These are phyloP conservation scores for Nymphalis c-album DNA, from an alignment of 2,888 invertebrate species.

Conservation along the genomic window DNA sequence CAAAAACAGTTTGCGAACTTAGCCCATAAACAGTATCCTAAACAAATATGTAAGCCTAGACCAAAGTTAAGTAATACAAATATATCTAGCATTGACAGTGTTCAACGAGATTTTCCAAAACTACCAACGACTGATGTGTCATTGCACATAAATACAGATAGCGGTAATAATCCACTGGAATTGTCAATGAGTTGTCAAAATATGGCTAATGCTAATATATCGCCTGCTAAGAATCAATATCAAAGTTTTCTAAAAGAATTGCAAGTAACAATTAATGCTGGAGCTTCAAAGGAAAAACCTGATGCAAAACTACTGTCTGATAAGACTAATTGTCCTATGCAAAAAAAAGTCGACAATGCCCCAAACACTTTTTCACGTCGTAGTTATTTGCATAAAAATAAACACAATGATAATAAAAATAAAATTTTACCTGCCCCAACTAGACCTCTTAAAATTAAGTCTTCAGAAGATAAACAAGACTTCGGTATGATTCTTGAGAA, in stretches of 20 bases:
- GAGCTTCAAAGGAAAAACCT: conserved; percentile 41
- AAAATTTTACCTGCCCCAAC: conserved; percentile 42
- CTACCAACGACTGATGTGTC: not conserved
- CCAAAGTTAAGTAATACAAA: not conserved
- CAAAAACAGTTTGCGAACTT: conserved; percentile 37
- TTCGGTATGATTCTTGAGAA: conserved; percentile 33
- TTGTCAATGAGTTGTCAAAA: not conserved
- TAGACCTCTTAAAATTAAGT: conserved; percentile 14
- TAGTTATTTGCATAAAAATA: conserved; percentile 71
- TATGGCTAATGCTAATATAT: conserved; percentile 1
- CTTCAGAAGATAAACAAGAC: conserved; percentile 16
- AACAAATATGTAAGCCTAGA: not conserved
- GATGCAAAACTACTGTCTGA: conserved; percentile 17
- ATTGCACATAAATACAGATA: not conserved
- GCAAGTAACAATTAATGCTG: conserved; percentile 56
- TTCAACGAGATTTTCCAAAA: not conserved
- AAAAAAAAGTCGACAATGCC: conserved; percentile 59
- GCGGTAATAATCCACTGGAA: not conserved
- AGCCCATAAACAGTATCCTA: conserved; percentile 32
- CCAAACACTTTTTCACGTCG: conserved; percentile 71
- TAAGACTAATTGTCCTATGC: conserved; percentile 45
- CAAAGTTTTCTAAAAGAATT: conserved; percentile 59
- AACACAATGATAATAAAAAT: conserved; percentile 55
- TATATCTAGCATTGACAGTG: not conserved
- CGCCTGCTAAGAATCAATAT: conserved; percentile 31